These are phyloP conservation scores for Acipenser transmontanus DNA, from an alignment of 2,797 vertebrate species.

Conservation along the genomic window DNA sequence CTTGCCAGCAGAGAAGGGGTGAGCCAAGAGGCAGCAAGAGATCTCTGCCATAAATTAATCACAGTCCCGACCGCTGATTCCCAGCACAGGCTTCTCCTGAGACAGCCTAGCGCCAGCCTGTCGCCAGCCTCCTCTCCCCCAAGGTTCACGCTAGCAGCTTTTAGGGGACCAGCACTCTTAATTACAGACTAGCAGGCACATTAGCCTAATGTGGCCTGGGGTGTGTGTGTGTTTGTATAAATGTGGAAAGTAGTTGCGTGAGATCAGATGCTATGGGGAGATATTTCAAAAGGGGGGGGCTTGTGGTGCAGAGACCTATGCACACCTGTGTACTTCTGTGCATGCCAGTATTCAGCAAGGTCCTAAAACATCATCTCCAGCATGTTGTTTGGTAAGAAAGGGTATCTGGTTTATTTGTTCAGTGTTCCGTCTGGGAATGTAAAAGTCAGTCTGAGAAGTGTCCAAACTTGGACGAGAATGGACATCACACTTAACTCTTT, in stretches of 20 bases:
- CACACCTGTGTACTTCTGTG: too few relatives aligned
- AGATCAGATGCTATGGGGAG: slow-evolving; percentile 54
- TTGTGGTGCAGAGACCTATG: slow-evolving; percentile 36
- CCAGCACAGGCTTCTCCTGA: slow-evolving; percentile 42
- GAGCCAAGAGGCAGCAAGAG: slow-evolving; percentile 58
- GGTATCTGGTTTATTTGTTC: too few relatives aligned
- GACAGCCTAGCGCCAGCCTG: slow-evolving; percentile 76
- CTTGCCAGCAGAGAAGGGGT: slow-evolving; percentile 44
- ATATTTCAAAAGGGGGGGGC: slow-evolving; percentile 45
- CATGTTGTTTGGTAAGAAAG: too few relatives aligned
- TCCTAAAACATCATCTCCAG: too few relatives aligned
- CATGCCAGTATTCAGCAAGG: too few relatives aligned
- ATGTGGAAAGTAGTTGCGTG: too few relatives aligned
- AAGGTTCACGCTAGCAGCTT: slow-evolving; percentile 55
- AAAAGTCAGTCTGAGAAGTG: too few relatives aligned
- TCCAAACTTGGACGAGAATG: too few relatives aligned
- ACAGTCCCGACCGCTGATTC: slow-evolving; percentile 42
- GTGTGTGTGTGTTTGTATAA: neutral
- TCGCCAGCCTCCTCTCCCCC: slow-evolving; percentile 56
- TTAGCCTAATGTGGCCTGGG: slow-evolving; percentile 19
- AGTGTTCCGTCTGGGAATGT: too few relatives aligned
- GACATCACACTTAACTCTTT: too few relatives aligned
- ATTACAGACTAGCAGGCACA: slow-evolving; percentile 33
- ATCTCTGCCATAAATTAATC: slow-evolving; percentile 73
- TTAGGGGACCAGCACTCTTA: slow-evolving; percentile 47